A percentile compares a stretch with the other conserved stretches of the same genome.
Evolutionary conservation across 2,888 invertebrate species (phyloP).

Genomic region (Cyrtodaria siliqua): DNA sequence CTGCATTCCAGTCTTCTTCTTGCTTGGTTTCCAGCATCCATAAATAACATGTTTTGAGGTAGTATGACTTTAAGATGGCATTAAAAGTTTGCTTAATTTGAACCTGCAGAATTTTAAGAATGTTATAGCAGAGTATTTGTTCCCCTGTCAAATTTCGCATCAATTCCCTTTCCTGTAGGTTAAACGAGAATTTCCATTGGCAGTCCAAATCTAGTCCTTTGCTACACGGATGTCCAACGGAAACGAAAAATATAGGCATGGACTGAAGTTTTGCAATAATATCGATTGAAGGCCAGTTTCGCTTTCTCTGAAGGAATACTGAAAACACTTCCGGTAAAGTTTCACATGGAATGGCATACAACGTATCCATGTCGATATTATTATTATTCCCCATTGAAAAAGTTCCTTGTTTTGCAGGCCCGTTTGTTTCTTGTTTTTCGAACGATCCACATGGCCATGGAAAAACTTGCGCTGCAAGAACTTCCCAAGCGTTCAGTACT

Average conservation of each 20-base stretch:
- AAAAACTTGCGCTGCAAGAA: not conserved
- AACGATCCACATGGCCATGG: slow-evolving; percentile 6
- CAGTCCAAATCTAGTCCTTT: no score
- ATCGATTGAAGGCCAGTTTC: not conserved
- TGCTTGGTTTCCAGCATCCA: slow-evolving; percentile 1
- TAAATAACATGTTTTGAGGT: slow-evolving; percentile 6
- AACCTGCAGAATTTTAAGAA: not conserved
- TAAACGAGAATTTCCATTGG: slow-evolving; percentile 13
- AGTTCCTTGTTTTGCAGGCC: slow-evolving; percentile 10
- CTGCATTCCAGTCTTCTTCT: not conserved
- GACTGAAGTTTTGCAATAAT: not conserved
- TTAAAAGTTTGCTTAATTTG: not conserved
- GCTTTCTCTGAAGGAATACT: not conserved
- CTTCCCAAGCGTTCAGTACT: not conserved
- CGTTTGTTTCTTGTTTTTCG: not conserved
- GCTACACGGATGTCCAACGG: slow-evolving; percentile 8
- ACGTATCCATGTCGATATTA: slow-evolving; percentile 1
- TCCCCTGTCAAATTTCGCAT: slow-evolving; percentile 4
- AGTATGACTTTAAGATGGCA: not conserved
- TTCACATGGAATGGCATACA: not conserved
- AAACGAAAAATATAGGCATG: not conserved
- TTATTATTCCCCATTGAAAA: slow-evolving; percentile 4
- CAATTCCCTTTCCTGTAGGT: slow-evolving; percentile 9
- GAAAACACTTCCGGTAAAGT: not conserved
- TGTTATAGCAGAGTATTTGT: not conserved